phyloP scores from a whole-genome alignment of 2,113 vertebrate genomes.

The Eptatretus burgeri region DNA sequence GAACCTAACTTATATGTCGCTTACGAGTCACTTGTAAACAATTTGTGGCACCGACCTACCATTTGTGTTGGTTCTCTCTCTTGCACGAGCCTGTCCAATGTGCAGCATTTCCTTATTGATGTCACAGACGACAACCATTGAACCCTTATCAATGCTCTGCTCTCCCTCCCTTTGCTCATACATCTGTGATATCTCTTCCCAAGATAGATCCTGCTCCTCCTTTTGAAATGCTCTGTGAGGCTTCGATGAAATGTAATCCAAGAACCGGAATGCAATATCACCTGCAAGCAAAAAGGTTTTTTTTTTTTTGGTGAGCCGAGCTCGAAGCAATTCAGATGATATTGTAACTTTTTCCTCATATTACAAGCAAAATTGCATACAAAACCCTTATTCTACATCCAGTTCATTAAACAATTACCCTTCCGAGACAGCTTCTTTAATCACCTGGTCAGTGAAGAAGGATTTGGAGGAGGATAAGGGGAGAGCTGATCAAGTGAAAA shows the following conservation, averaged over 20 bases:
- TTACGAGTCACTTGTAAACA: too few relatives aligned
- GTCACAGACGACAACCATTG: conserved; percentile 53
- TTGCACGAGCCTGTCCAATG: conserved; percentile 40
- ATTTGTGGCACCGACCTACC: conserved; percentile 18
- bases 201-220: conserved; percentile 31
- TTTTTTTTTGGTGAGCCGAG: too few relatives aligned
- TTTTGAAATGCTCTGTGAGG: conserved; percentile 16
- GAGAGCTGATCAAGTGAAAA: too few relatives aligned
- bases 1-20: too few relatives aligned
- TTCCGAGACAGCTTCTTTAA: too few relatives aligned
- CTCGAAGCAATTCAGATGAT: too few relatives aligned
- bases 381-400: too few relatives aligned
- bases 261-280: conserved; percentile 70
- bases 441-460: too few relatives aligned
- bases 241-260: conserved; percentile 34
- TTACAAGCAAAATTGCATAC: too few relatives aligned
- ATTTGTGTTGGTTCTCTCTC: conserved; percentile 20
- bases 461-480: too few relatives aligned
- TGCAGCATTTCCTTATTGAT: conserved; percentile 91
- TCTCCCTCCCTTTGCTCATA: conserved; percentile 18
- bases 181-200: conserved; percentile 33
- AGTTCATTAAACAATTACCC: too few relatives aligned
- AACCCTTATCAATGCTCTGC: conserved; percentile 12
- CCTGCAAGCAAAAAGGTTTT: conserved; percentile 19
- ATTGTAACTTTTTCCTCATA: too few relatives aligned